Percentiles rank a stretch among this genome's conserved stretches.
These are phyloP conservation scores for Caenorhabditis virilis DNA, from an alignment of 2,888 invertebrate species.

Conservation along the genomic window DNA sequence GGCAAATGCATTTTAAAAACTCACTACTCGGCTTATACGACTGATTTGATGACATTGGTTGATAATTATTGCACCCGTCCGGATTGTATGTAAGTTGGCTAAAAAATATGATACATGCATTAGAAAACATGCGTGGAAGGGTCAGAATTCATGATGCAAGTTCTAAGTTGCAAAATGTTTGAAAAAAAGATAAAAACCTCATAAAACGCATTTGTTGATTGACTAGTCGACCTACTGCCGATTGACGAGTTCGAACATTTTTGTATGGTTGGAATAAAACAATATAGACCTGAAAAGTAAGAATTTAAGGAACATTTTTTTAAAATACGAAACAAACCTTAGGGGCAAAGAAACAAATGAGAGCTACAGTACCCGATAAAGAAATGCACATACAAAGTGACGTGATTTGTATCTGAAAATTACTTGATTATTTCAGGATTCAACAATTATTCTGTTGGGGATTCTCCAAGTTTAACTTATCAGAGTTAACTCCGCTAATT, in stretches of 20 bases:
- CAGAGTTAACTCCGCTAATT: too few species aligned
- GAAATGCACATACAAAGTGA: constrained; percentile 81
- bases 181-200: constrained; percentile 51
- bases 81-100: constrained; percentile 55
- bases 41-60: constrained; percentile 48
- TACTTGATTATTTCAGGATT: neutral
- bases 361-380: constrained; percentile 79
- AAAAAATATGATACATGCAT: constrained; percentile 11
- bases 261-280: constrained; percentile 81
- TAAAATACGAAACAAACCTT: too few species aligned
- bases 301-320: too few species aligned
- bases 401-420: constrained; percentile 77
- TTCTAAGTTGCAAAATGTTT: too few species aligned
- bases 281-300: too few species aligned
- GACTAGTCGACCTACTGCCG: constrained; percentile 65
- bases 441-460: constrained; percentile 1
- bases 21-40: constrained; percentile 52
- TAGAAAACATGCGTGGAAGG: constrained; percentile 15
- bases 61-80: constrained; percentile 45
- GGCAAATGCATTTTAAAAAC: too few species aligned
- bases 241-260: constrained; percentile 74
- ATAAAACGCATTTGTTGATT: constrained; percentile 69
- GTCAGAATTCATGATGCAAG: neutral
- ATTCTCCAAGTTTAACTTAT: too few species aligned
- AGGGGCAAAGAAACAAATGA: constrained; percentile 79